phyloP scores from a whole-genome alignment of 2,888 invertebrate species.

The Tineola bisselliella region DNA sequence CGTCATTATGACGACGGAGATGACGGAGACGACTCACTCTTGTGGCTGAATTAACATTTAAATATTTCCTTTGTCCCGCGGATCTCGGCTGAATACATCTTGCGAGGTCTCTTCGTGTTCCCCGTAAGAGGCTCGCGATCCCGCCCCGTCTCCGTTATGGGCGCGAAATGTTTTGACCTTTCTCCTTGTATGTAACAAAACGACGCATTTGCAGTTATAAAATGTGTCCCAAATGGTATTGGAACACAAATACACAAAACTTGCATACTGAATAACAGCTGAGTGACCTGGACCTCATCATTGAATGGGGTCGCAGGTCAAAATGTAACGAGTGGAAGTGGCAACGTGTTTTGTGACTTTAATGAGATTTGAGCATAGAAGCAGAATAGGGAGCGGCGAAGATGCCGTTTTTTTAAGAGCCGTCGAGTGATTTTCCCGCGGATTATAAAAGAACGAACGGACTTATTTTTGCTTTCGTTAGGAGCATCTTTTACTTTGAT shows the following conservation, averaged over 20 bases:
- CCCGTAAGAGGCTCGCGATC: not conserved
- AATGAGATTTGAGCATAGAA: constrained; percentile 1
- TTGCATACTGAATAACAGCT: too few species aligned
- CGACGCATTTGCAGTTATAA: too few species aligned
- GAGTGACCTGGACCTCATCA: too few species aligned
- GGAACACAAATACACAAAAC: too few species aligned
- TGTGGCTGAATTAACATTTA: constrained; percentile 1
- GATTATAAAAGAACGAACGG: constrained; percentile 2
- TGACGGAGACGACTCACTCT: not conserved
- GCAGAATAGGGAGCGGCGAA: not conserved
- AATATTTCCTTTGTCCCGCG: constrained; percentile 7
- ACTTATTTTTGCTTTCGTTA: not conserved
- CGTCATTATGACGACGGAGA: not conserved
- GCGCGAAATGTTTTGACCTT: too few species aligned
- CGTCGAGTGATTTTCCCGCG: constrained; percentile 2
- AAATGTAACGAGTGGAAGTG: not conserved
- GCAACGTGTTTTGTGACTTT: not conserved
- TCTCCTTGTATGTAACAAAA: too few species aligned
- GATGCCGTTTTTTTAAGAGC: constrained; percentile 6
- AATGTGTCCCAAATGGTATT: too few species aligned
- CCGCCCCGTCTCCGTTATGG: too few species aligned
- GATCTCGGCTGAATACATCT: not conserved
- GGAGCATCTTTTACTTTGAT: not conserved
- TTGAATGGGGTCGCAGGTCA: not conserved
- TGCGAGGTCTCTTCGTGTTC: not conserved